phyloP scores from a whole-genome alignment of 2,113 vertebrate genomes.

The Paralichthys olivaceus region DNA sequence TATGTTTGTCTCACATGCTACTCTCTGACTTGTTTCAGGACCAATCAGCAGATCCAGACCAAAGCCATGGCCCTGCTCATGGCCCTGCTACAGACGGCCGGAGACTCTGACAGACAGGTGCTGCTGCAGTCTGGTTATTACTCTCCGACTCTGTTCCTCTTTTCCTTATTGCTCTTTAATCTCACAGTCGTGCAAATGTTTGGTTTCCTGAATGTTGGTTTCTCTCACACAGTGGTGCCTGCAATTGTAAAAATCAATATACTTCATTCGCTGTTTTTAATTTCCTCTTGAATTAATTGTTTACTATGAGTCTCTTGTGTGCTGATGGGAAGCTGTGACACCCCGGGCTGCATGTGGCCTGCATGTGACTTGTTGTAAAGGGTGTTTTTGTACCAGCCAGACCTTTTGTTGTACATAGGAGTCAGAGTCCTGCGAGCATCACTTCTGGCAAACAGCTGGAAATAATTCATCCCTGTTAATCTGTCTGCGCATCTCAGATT shows the following conservation, averaged over 20 bases:
- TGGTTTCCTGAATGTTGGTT: slow-evolving; percentile 3
- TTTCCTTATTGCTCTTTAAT: neutral
- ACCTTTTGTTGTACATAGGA: neutral
- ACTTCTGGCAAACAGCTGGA: neutral
- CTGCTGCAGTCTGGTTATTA: neutral
- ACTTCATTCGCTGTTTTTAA: neutral
- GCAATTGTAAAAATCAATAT: neutral
- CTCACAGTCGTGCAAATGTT: neutral
- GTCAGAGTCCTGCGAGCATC: neutral
- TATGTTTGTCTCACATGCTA: neutral
- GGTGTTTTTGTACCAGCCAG: slow-evolving; percentile 10
- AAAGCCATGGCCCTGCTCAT: slow-evolving; percentile 98
- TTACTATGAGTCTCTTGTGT: neutral
- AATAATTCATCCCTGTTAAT: slow-evolving; percentile 1
- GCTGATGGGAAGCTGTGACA: neutral
- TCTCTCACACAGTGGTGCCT: neutral
- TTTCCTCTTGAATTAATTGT: neutral
- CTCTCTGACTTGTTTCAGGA: slow-evolving; percentile 76
- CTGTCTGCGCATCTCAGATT: slow-evolving; percentile 4
- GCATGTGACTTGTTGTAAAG: neutral
- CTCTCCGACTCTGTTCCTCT: slow-evolving; percentile 5
- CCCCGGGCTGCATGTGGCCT: neutral
- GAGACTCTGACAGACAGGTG: slow-evolving; percentile 85
- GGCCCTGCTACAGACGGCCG: slow-evolving; percentile 90
- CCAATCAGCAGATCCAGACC: slow-evolving; percentile 92